These are phyloP conservation scores for Hemithea aestivaria DNA, from an alignment of 2,888 invertebrate species.

Conservation along the genomic window DNA sequence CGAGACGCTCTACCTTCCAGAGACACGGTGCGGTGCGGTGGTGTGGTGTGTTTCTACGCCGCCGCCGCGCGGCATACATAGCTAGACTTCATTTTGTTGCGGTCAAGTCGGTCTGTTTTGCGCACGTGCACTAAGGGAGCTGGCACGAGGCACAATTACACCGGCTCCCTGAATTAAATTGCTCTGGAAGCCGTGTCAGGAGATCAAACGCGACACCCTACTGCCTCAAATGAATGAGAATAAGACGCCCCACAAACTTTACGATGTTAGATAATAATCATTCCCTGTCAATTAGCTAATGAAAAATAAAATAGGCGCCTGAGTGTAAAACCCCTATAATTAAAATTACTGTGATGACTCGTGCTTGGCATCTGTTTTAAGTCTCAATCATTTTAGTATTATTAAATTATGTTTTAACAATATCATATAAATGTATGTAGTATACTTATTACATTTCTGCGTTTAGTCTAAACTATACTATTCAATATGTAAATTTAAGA, in stretches of 20 bases:
- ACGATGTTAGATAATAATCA: constrained; percentile 71
- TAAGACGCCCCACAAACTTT: constrained; percentile 48
- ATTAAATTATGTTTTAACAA: no score
- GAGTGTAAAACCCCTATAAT: constrained; percentile 57
- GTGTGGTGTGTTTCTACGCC: constrained; percentile 28
- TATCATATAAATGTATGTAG: no score
- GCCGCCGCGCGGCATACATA: constrained; percentile 5
- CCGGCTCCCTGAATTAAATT: constrained; percentile 68
- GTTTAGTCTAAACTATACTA: no score
- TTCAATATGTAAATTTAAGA: no score
- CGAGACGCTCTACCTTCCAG: constrained; percentile 56
- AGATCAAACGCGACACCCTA: constrained; percentile 63
- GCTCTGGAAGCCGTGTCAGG: constrained; percentile 45
- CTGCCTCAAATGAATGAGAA: constrained; percentile 35
- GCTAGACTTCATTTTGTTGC: constrained; percentile 65
- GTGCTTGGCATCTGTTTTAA: constrained; percentile 63
- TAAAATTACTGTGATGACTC: constrained; percentile 67
- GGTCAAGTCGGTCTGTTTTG: constrained; percentile 68
- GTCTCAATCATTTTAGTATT: constrained; percentile 23
- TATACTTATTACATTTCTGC: no score
- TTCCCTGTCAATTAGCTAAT: constrained; percentile 78
- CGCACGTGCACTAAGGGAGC: constrained; percentile 53
- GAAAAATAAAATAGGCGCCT: constrained; percentile 71
- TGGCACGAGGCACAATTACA: constrained; percentile 59
- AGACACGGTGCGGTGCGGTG: constrained; percentile 31